These are phyloP conservation scores for Lepidonotus clava DNA, from an alignment of 2,888 invertebrate species.

Conservation along the genomic window DNA sequence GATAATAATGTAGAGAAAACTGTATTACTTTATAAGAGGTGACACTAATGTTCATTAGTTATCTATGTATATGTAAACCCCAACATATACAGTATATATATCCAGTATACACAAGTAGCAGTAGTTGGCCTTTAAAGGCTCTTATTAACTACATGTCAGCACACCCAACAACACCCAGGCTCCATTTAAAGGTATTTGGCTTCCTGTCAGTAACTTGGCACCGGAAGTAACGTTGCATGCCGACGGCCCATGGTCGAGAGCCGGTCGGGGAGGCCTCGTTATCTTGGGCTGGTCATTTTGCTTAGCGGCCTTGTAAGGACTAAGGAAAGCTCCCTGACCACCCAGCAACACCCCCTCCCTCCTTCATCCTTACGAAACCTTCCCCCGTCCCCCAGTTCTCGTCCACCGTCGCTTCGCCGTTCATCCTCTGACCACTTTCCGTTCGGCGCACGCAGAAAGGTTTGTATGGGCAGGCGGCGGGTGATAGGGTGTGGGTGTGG, in stretches of 20 bases:
- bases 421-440: not conserved
- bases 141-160: too few relatives aligned
- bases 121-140: too few relatives aligned
- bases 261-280: not conserved
- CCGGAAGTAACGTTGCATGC: conserved; percentile 33
- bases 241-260: not conserved
- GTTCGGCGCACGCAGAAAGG: not conserved
- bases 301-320: conserved; percentile 8
- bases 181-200: conserved; percentile 11
- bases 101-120: too few relatives aligned
- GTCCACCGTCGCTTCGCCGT: too few relatives aligned
- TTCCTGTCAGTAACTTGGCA: conserved; percentile 13
- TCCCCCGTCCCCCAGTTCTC: not conserved
- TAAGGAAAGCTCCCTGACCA: not conserved
- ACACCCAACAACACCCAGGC: not conserved
- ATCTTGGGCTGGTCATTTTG: conserved; percentile 16
- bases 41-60: too few relatives aligned
- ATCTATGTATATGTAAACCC: too few relatives aligned
- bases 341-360: not conserved
- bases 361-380: not conserved
- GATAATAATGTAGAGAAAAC: too few relatives aligned
- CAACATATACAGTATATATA: too few relatives aligned
- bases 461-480: not conserved
- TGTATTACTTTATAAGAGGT: too few relatives aligned
- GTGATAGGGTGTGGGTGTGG: too few relatives aligned